Conservation (phyloP, 64 coral and sea anemone species). For the Platygyra sinensis region DNA sequence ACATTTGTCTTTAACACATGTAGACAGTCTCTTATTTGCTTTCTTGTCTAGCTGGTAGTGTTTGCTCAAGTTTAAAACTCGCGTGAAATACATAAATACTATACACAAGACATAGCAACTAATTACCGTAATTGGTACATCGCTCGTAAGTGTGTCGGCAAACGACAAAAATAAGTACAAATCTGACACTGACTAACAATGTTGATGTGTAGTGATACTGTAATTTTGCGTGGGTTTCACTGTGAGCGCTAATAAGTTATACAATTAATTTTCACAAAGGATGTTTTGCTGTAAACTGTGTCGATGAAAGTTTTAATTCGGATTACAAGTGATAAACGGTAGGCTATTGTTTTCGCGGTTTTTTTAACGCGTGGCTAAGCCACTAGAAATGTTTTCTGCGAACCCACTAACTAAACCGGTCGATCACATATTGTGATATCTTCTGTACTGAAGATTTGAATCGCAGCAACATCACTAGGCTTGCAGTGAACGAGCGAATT, state of each 20-base stretch:
- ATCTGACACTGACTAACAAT: neutral
- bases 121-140: neutral
- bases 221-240: neutral
- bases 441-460: neutral
- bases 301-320: neutral
- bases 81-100: neutral
- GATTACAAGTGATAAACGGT: neutral
- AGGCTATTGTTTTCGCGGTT: neutral
- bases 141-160: neutral
- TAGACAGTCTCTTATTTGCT: neutral
- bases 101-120: neutral
- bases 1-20: too few relatives aligned
- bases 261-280: neutral
- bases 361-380: neutral
- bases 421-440: neutral
- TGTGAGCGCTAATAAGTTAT: neutral
- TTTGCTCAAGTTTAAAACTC: conserved; percentile 8
- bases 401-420: neutral
- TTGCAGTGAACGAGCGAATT: neutral
- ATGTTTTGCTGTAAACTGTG: neutral
- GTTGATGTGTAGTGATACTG: neutral
- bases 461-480: neutral
- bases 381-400: neutral
- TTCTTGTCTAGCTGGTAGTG: neutral
- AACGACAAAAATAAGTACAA: neutral